Conservation (phyloP, 2,797 vertebrate species). For the Poeciliopsis paucimaculata region DNA sequence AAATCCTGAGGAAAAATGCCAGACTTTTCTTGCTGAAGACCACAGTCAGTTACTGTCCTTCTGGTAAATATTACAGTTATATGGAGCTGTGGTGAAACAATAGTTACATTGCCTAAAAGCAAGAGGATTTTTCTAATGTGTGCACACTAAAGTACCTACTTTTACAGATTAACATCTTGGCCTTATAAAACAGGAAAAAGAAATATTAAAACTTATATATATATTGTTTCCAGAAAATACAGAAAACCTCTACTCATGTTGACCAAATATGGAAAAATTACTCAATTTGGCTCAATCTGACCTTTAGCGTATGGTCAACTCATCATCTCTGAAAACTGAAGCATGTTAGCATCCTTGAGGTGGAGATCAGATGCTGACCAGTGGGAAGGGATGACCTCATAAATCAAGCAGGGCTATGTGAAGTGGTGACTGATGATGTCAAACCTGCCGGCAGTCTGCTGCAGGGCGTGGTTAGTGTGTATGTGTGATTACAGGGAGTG, state of each 20-base stretch:
- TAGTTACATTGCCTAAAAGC: background rate
- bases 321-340: conserved; percentile 25
- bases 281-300: background rate
- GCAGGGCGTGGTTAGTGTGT: conserved; percentile 14
- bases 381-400: conserved; percentile 55
- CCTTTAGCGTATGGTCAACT: conserved; percentile 25
- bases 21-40: conserved; percentile 57
- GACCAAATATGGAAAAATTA: background rate
- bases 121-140: background rate
- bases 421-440: conserved; percentile 25
- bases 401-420: conserved; percentile 40
- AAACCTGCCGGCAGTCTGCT: conserved; percentile 10
- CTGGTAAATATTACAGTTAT: conserved; percentile 29
- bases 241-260: background rate
- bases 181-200: background rate
- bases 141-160: background rate
- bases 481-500: conserved; percentile 38
- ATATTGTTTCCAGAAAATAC: background rate
- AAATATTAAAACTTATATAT: background rate
- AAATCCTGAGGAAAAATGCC: conserved; percentile 39
- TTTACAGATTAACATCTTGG: background rate
- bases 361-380: conserved; percentile 29
- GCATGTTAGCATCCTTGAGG: conserved; percentile 28
- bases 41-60: conserved; percentile 36
- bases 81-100: background rate